Percentiles rank a stretch among this genome's conserved stretches.
phyloP scores from a whole-genome alignment of 2,113 vertebrate species.

The Atrichornis clamosus region DNA sequence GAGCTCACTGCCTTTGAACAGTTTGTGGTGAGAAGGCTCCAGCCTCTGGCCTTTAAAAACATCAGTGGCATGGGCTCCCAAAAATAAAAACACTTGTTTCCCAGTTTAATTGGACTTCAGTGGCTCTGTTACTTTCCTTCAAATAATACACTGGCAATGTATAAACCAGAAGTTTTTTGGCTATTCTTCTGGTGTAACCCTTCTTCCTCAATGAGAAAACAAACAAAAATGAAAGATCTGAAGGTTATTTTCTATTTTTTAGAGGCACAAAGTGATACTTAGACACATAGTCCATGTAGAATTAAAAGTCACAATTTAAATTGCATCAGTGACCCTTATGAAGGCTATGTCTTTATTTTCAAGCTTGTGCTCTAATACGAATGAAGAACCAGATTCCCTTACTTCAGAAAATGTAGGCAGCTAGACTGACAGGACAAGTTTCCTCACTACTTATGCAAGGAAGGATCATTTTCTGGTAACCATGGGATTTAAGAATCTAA shows the following conservation, averaged over 20 bases:
- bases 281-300: not conserved
- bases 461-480: not conserved
- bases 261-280: not conserved
- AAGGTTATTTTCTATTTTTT: not conserved
- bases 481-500: not conserved
- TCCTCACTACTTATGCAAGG: not conserved
- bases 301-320: not conserved
- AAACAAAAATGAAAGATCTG: not conserved
- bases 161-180: not conserved
- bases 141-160: not conserved
- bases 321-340: not conserved
- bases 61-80: rapidly evolving
- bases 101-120: not conserved
- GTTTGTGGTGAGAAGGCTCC: not conserved
- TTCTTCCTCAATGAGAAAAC: not conserved
- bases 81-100: not conserved
- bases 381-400: not conserved
- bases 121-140: not conserved
- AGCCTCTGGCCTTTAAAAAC: not conserved
- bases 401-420: not conserved
- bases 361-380: not conserved
- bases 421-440: not conserved
- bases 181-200: not conserved
- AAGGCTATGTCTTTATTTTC: not conserved
- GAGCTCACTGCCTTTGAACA: not conserved